phyloP scores from a whole-genome alignment of 35 echinoderm and acorn worm species.

The Anneissia japonica region DNA sequence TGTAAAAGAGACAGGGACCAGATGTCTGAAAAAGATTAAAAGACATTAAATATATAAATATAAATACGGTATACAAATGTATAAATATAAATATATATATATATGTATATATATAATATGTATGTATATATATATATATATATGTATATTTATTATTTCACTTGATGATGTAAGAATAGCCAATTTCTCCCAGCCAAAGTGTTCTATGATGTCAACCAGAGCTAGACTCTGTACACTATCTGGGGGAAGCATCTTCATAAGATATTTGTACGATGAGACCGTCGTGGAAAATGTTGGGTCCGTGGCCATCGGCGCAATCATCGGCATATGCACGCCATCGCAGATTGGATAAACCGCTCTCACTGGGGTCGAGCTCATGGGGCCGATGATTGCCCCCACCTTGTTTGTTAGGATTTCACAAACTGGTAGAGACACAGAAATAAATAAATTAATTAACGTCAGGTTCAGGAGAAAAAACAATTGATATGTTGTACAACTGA shows the following conservation, averaged over 20 bases:
- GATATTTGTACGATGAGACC: not conserved
- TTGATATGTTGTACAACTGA: no score
- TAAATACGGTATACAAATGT: no score
- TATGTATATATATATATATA: no score
- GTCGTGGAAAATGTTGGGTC: constrained; percentile 6
- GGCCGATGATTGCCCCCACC: not conserved
- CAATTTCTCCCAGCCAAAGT: constrained; percentile 1
- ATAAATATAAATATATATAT: no score
- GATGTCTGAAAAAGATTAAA: not conserved
- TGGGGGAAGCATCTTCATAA: not conserved
- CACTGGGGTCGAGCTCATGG: not conserved
- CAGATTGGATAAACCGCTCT: constrained; percentile 6
- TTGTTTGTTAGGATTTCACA: not conserved
- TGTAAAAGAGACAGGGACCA: not conserved
- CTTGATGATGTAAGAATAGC: constrained; percentile 1
- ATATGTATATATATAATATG: no score
- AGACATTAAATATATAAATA: no score
- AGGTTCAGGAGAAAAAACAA: no score
- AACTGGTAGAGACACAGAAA: not conserved
- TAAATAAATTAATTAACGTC: no score
- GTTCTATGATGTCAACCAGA: not conserved
- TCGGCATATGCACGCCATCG: not conserved
- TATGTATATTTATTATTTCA: no score
- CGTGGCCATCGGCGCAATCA: constrained; percentile 3
- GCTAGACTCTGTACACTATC: constrained; percentile 5